Evolutionary conservation across 2,888 invertebrate species (phyloP), one percentile per base, ranked within the genome.

Genomic region (Lingula anatina): DNA sequence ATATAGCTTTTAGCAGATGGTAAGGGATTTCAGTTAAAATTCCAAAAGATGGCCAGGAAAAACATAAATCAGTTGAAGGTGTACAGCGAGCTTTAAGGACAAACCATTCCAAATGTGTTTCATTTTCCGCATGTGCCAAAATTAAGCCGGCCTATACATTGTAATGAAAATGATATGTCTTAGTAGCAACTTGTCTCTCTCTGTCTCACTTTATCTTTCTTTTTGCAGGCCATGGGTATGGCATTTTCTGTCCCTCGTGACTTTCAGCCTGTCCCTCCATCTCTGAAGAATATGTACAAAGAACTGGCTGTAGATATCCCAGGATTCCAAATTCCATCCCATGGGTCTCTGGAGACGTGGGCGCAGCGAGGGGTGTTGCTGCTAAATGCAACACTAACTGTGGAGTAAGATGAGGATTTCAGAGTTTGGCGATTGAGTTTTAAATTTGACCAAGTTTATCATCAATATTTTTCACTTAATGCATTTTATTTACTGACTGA

Each of bases 231-330:
- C 2, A 68, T 69, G 59, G 73, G 73, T 4, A 53, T 73, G 44
- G 60, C 69, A 5, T 73, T 73, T 55, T 71, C 71, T 36, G 70
- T 73, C 5, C 68, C 69, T 2, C 39, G 52, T 9, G 68, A 61
- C 2, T 47, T 63, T n/a, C n/a, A n/a, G 1, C 28, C 48, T 2
- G 41, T 63, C 9, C 71, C 72, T 7, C 70, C 67, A 7, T 69
- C 72, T 1, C 51, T 73, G 47, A 66, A 61, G 52, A 74, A 73
- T 54, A 71, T 73, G 46, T 72, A 63, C 53, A 72, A 81, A 61
- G 84, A 84, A 64, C 64, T 84, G 50, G 65, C 64, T 7, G 66
- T 57, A 5, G 83, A 84, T 59, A 78, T 81, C 49, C 57, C 56
- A 4, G 62, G 62, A 2, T 73, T 73, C 46, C 55, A 49, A 27